These are phyloP conservation scores for Sialis fuliginosa DNA, from an alignment of 2,888 invertebrate species.

Conservation along the genomic window DNA sequence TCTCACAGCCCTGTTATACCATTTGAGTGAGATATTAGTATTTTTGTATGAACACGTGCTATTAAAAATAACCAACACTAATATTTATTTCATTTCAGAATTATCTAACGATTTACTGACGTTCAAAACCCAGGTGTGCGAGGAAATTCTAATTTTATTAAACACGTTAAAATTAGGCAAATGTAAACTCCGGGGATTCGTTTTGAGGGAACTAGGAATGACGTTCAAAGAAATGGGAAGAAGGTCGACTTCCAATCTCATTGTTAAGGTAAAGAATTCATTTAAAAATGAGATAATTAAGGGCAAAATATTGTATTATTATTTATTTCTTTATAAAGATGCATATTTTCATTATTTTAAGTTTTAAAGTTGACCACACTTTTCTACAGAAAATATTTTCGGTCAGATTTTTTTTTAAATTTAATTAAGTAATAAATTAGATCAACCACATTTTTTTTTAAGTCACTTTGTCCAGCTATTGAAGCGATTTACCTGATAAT, in stretches of 20 bases:
- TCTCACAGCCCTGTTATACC: background rate
- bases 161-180: slow-evolving; percentile 36
- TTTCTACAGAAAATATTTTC: no score
- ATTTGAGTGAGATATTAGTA: background rate
- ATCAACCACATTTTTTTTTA: no score
- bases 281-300: no score
- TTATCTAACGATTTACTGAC: slow-evolving; percentile 35
- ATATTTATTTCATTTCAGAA: slow-evolving; percentile 26
- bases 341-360: no score
- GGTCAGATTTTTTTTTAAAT: no score
- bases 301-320: no score
- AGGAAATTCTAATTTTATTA: slow-evolving; percentile 36
- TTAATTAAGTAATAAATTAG: no score
- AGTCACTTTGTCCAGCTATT: no score
- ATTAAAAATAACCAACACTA: background rate
- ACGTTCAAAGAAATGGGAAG: background rate
- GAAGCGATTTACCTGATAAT: no score
- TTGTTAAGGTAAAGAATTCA: no score
- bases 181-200: slow-evolving; percentile 21
- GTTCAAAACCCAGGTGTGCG: slow-evolving; percentile 40
- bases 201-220: slow-evolving; percentile 19
- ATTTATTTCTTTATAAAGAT: no score
- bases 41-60: background rate
- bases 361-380: no score
- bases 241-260: background rate